These are phyloP conservation scores for Rhingia rostrata DNA, from an alignment of 2,888 invertebrate species.

Conservation along the genomic window DNA sequence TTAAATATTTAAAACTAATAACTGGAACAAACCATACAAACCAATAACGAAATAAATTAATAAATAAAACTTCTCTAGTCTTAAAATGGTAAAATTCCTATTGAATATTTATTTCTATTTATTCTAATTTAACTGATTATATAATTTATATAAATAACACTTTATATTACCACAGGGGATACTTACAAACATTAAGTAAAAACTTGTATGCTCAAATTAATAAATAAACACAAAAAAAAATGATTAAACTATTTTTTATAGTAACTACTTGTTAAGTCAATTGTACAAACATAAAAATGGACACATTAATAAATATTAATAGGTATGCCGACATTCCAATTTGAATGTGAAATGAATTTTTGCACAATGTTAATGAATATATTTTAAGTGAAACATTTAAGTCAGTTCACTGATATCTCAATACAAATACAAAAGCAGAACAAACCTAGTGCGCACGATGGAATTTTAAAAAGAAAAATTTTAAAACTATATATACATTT, in stretches of 20 bases:
- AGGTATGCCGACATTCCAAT: constrained; percentile 14
- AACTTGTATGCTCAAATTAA: constrained; percentile 55
- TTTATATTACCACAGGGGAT: not conserved
- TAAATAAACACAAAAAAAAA: constrained; percentile 26
- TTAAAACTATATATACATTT: constrained; percentile 27
- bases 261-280: constrained; percentile 43
- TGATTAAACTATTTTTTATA: constrained; percentile 58
- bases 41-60: constrained; percentile 21
- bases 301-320: constrained; percentile 11
- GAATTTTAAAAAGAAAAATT: constrained; percentile 33
- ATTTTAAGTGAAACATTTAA: constrained; percentile 24
- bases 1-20: constrained; percentile 34
- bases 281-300: constrained; percentile 53
- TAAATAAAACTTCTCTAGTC: constrained; percentile 45
- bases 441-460: constrained; percentile 26
- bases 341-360: constrained; percentile 41
- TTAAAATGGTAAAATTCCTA: constrained; percentile 45
- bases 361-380: constrained; percentile 54
- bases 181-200: constrained; percentile 2
- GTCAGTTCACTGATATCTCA: constrained; percentile 22
- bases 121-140: not conserved
- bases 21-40: constrained; percentile 22
- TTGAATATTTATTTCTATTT: constrained; percentile 17
- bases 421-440: not conserved
- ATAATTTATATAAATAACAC: not conserved